Conservation (phyloP, 2,797 vertebrate genomes). For the Anolis apletophallus region DNA sequence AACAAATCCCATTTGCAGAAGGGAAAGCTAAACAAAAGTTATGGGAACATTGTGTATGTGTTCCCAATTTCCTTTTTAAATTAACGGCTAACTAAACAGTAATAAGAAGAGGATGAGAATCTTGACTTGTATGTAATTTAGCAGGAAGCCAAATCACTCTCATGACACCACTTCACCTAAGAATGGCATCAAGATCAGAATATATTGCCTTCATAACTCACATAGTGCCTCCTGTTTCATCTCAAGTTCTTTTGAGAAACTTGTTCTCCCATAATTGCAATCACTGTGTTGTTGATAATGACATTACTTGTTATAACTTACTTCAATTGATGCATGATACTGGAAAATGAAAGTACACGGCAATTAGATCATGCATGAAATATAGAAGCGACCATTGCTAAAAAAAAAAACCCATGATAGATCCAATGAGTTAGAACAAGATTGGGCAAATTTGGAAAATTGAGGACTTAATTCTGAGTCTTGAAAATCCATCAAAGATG, state of each 20-base stretch:
- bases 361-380: too few species aligned
- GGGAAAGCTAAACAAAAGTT: conserved; percentile 10
- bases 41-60: background rate
- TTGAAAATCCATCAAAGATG: too few species aligned
- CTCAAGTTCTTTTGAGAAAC: conserved; percentile 33
- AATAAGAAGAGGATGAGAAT: conserved; percentile 30
- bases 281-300: accelerated
- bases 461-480: too few species aligned
- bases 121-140: conserved; percentile 32
- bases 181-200: conserved; percentile 37
- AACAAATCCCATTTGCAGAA: conserved; percentile 21
- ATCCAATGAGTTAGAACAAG: too few species aligned
- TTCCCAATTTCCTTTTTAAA: conserved; percentile 38
- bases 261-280: background rate
- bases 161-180: conserved; percentile 26
- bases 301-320: background rate
- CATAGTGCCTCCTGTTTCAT: conserved; percentile 16
- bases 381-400: too few species aligned
- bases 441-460: too few species aligned
- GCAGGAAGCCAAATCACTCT: conserved; percentile 44
- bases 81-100: conserved; percentile 32
- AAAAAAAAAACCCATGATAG: too few species aligned
- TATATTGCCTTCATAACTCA: conserved; percentile 23
- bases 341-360: too few species aligned
- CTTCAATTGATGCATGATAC: too few species aligned